Evolutionary conservation across 2,888 invertebrate species (phyloP), one percentile per base, ranked within the genome.

Genomic region (Salticus scenicus): DNA sequence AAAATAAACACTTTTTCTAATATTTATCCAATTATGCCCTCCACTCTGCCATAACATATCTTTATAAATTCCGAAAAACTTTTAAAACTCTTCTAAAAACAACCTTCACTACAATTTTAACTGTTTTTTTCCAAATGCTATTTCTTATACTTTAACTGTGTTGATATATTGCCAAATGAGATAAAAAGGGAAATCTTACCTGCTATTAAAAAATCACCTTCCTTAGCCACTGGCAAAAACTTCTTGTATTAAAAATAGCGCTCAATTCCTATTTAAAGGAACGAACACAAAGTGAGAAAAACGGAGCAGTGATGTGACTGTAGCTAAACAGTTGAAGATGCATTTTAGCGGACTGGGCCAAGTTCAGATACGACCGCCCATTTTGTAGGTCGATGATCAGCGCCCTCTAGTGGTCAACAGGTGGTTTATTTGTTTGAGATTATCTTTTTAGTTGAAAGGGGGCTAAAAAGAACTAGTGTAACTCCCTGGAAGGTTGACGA

Each of bases 391-490:
- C 37, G 51, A 14, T 17, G n/a, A 4, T 8, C 64, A 63, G 82
- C 82, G 82, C 82, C 82, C 70, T 37, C 82, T 82, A 24, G 12
- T 42, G 75, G 82, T 20, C 41, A 82, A 82, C 82, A 82, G 82
- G 82, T 82, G 73, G 81, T 66, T 66, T 66, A 47, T 47, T 47
- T 47, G 47, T 47, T 47, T 47, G 47, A 17, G 47, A 47, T 14
- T 12, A 10, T 37, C 37, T 37, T 10, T 37, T 37, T 37, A n/a
- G n/a, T n/a, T n/a, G n/a, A n/a, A n/a, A n/a, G n/a, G n/a, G n/a
- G n/a, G n/a, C n/a, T n/a, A n/a, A n/a, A n/a, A n/a, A n/a, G n/a
- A n/a, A n/a, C n/a, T n/a, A n/a, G n/a, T n/a, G n/a, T n/a, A n/a
- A n/a, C n/a, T n/a, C n/a, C n/a, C n/a, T n/a, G n/a, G n/a, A n/a